Evolutionary conservation across 2,888 invertebrate species (phyloP), one percentile per base, ranked within the genome.

Genomic region (Operophtera brumata): DNA sequence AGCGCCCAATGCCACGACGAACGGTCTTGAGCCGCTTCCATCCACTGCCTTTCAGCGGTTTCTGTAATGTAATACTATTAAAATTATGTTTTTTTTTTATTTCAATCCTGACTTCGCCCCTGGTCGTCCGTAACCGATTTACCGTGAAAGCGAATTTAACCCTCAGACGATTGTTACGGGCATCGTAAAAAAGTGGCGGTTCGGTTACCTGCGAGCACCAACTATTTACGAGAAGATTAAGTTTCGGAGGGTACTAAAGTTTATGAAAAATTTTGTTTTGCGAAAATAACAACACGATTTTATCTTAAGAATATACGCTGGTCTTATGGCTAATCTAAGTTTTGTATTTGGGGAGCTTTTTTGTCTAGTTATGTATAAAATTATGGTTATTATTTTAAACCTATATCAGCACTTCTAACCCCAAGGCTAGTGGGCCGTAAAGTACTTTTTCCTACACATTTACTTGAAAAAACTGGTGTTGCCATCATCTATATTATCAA

Each of bases 111-210:
- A 4, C 20, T 36, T 10, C 41, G n/a, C 56, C 52, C 61, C 72
- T 62, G 56, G 42, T 20, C 5, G 13, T 48, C 32, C 26, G 52
- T 48, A 70, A 66, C 71, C 73, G 76, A 84, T 84, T 84, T 84
- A 82, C 72, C 79, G 80, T 83, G 72, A 83, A 83, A 83, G 78
- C 79, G 78, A 80, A 79, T 81, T 80, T 74, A 75, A 75, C 79
- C 81, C 79, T 73, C 75, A 71, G 70, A 71, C 65, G 69, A 66
- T 69, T 72, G 70, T 65, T 74, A 80, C 69, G 68, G 66, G 66
- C 54, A 63, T 69, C 65, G 69, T 66, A 73, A 75, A 80, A 80
- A 82, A 78, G 71, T 69, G 67, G 69, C 64, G 63, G 69, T 73
- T 80, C 64, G 60, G 68, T 73, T 81, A 80, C 82, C 82, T 81